Base-by-base conservation (phyloP, 2,797 vertebrate species). In the Alcedo quadribrachys region DNA sequence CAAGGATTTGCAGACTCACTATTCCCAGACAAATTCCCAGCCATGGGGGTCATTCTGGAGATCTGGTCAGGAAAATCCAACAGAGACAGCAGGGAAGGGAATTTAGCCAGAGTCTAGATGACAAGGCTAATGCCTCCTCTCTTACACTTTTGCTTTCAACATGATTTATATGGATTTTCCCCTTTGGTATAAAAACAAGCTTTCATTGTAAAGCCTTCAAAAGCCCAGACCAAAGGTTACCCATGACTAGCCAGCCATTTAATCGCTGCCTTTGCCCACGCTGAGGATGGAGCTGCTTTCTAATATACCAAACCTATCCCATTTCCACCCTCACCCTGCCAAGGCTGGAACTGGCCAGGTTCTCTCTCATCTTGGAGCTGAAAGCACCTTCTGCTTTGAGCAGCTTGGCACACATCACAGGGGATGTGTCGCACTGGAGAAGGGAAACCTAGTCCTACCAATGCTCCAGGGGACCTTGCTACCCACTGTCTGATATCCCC, bases 171-270 rank as follows among this genome's bases (percentile, higher is more conserved):
- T 12, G 20, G 8, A 53, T 80, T 15, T 91, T 57, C 30, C 16
- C 17, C 53, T 75, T 79, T 20, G 53, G 53, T 53, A 67, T 32
- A 76, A 81, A 86, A 22, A 70, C 42, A 45, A 67, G 45, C 60
- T 81, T 93, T 69, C 50, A 76, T 70, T 87, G 88, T 50, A 86
- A 92, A 83, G 63, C 63, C 73, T 42, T n/a, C 58, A 87, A 71
- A 89, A 92, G 32, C 40, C 50, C 89, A 80, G 63, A 89, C n/a
- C 43, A 71, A 91, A 77, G n/a, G 57, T 77, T 84, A 73, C 15
- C n/a, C 61, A 21, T n/a, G 48, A 89, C 51, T 58, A 93, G 62
- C 17, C 79, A 91, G 46, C 53, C 73, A 57, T 61, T 74, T 69
- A 69, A 84, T 66, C 4, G 2, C 46, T 24, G 27, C 30, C 60